Conservation (phyloP, 2,888 invertebrate genomes). For the Thereva unica region DNA sequence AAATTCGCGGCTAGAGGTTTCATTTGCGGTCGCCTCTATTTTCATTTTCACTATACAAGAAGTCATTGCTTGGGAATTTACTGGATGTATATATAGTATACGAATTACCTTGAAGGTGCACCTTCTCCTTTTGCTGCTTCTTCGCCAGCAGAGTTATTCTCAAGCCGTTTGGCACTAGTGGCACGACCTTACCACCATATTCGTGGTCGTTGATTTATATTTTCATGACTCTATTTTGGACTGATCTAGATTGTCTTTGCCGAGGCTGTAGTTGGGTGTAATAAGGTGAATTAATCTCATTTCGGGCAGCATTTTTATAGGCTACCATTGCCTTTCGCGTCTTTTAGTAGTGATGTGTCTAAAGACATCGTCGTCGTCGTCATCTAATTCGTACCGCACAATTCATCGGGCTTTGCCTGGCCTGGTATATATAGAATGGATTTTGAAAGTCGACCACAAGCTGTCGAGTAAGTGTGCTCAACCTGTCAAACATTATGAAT, state of each 20-base stretch:
- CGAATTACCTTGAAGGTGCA: too few relatives aligned
- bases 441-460: conserved; percentile 19
- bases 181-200: conserved; percentile 24
- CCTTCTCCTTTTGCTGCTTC: neutral
- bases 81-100: too few relatives aligned
- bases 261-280: conserved; percentile 11
- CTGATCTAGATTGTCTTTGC: conserved; percentile 25
- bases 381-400: neutral
- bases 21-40: too few relatives aligned
- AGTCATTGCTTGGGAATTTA: too few relatives aligned
- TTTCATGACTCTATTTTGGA: conserved; percentile 33
- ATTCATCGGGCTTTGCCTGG: too few relatives aligned
- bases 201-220: conserved; percentile 23
- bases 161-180: neutral
- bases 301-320: conserved; percentile 17
- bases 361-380: neutral
- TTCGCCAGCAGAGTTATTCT: conserved; percentile 4
- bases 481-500: conserved; percentile 24
- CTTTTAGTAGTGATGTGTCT: neutral
- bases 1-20: too few relatives aligned
- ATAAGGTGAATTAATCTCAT: conserved; percentile 29
- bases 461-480: conserved; percentile 1
- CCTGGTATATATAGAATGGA: too few relatives aligned
- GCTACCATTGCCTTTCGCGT: neutral
- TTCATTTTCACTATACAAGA: too few relatives aligned